These are phyloP conservation scores for Beris chalybata DNA, from an alignment of 2,888 invertebrate species.

Conservation along the genomic window DNA sequence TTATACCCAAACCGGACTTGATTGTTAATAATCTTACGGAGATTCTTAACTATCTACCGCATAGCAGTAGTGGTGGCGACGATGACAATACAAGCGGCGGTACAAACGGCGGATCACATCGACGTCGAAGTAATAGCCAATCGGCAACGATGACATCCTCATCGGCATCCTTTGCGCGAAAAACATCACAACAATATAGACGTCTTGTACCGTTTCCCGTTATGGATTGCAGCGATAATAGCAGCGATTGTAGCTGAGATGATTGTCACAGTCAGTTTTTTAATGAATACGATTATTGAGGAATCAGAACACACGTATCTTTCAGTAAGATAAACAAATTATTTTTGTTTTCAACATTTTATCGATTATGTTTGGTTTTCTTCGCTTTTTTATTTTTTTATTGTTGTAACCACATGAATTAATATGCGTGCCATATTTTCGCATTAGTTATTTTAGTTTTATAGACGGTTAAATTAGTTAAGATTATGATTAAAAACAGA, in stretches of 20 bases:
- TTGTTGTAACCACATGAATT: too few species aligned
- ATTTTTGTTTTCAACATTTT: too few species aligned
- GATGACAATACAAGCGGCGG: not conserved
- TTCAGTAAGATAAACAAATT: too few species aligned
- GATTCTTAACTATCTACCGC: constrained; percentile 50
- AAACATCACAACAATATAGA: constrained; percentile 19
- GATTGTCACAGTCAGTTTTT: not conserved
- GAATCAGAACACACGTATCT: too few species aligned
- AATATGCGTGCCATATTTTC: too few species aligned
- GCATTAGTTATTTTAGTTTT: too few species aligned
- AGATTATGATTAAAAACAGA: too few species aligned
- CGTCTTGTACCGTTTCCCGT: constrained; percentile 47
- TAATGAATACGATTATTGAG: not conserved
- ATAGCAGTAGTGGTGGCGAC: not conserved
- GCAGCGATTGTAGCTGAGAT: constrained; percentile 51
- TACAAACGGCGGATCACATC: not conserved
- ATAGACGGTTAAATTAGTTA: too few species aligned
- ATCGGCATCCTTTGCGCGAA: not conserved
- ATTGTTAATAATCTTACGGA: constrained; percentile 50
- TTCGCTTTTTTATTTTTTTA: too few species aligned
- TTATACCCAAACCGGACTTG: constrained; percentile 47
- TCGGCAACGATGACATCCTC: constrained; percentile 8
- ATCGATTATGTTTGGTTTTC: too few species aligned
- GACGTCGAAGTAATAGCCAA: constrained; percentile 9
- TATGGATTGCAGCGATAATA: constrained; percentile 54